Conservation (phyloP, 1,140 invertebrate genomes). For the Metopolophium dirhodum region DNA sequence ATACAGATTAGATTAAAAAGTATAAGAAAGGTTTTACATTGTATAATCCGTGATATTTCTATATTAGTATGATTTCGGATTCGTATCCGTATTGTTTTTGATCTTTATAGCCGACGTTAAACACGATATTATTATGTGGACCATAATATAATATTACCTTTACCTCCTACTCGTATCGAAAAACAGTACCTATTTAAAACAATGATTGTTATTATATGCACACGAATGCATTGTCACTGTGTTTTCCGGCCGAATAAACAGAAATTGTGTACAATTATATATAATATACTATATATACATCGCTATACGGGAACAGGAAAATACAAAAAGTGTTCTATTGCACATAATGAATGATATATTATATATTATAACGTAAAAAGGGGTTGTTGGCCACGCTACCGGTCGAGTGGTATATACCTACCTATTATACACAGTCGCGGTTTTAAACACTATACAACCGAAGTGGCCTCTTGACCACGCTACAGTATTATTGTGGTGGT, state of each 20-base stretch:
- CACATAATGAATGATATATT: neutral
- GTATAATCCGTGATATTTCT: too few relatives aligned
- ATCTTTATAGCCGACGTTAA: neutral
- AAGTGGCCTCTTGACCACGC: slow-evolving; percentile 36
- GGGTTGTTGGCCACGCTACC: neutral
- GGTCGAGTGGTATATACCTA: neutral
- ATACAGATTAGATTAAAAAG: neutral
- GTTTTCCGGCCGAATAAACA: slow-evolving; percentile 34
- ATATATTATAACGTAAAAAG: slow-evolving; percentile 2
- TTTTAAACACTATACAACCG: neutral
- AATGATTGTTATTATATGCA: neutral
- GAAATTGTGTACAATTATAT: slow-evolving; percentile 34
- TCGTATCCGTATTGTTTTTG: neutral
- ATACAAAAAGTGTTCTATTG: neutral
- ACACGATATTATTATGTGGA: neutral
- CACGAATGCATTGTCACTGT: neutral
- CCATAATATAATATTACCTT: neutral
- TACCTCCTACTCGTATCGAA: neutral
- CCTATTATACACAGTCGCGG: neutral
- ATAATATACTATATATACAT: neutral
- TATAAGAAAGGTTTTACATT: neutral
- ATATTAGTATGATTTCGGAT: neutral
- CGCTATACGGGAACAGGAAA: neutral
- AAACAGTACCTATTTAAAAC: neutral
- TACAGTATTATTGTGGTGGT: neutral